A percentile compares a stretch with the other conserved stretches of the same genome.
phyloP scores from a whole-genome alignment of 2,797 vertebrate species.

The Leptodactylus fallax region DNA sequence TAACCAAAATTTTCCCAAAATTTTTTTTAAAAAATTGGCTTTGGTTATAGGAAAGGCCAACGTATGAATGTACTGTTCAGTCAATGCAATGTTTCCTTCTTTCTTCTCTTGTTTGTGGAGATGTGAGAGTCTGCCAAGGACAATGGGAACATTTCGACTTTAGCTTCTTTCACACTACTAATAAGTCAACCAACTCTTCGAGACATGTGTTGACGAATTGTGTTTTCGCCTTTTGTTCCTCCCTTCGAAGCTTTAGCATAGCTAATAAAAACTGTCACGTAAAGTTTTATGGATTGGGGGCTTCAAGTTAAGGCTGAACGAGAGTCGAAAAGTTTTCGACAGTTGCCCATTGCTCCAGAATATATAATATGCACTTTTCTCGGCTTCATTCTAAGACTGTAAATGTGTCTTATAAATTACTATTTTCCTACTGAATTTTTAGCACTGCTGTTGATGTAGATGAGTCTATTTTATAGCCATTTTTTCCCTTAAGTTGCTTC shows the following conservation, averaged over 20 bases:
- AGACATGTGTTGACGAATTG: neutral
- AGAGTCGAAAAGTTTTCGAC: neutral
- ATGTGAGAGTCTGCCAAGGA: neutral
- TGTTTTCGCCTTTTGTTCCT: neutral
- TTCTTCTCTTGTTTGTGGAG: neutral
- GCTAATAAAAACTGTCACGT: neutral
- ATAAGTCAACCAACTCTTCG: neutral
- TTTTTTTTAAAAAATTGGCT: neutral
- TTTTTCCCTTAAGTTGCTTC: conserved; percentile 20
- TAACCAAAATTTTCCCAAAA: conserved; percentile 57
- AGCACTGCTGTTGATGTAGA: neutral
- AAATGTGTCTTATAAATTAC: conserved; percentile 17
- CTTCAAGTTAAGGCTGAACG: neutral
- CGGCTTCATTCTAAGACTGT: neutral
- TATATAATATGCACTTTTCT: conserved; percentile 22
- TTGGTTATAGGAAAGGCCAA: conserved; percentile 5
- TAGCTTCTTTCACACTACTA: neutral
- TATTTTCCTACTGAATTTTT: conserved; percentile 7
- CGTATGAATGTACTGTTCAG: conserved; percentile 1
- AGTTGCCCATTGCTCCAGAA: neutral
- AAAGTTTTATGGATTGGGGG: neutral
- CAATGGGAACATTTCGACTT: neutral
- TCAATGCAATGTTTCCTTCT: neutral
- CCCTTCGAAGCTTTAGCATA: neutral
- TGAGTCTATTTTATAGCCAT: neutral